Evolutionary conservation across 2,888 invertebrate genomes (phyloP).

Genomic region (Nomada flava): DNA sequence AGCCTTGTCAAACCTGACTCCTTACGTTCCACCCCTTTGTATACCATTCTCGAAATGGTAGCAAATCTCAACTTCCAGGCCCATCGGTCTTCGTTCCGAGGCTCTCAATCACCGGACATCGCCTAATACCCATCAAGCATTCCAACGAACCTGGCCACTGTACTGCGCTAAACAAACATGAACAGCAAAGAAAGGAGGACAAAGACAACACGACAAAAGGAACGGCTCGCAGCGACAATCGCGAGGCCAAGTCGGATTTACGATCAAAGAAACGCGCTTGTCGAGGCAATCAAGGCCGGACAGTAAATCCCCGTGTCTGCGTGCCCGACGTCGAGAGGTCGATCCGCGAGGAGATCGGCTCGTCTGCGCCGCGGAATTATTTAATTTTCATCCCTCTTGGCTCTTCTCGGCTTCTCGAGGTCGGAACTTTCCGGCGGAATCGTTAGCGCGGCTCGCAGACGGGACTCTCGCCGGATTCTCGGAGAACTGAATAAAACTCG

Average conservation of each 20-base stretch:
- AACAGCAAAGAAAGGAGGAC: neutral
- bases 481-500: constrained; percentile 75
- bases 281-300: constrained; percentile 42
- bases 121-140: neutral
- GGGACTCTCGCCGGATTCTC: constrained; percentile 64
- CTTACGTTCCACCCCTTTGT: neutral
- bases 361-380: constrained; percentile 66
- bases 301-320: constrained; percentile 33
- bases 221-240: constrained; percentile 6
- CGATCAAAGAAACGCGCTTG: constrained; percentile 34
- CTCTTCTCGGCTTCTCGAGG: constrained; percentile 21
- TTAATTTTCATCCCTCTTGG: constrained; percentile 65
- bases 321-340: constrained; percentile 6
- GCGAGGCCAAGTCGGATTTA: constrained; percentile 23
- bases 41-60: too few species aligned
- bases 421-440: constrained; percentile 66
- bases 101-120: neutral
- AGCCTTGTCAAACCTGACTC: neutral
- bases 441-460: constrained; percentile 68
- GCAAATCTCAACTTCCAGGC: too few species aligned
- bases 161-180: neutral
- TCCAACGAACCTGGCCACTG: neutral
- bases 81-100: neutral
- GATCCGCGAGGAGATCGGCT: constrained; percentile 45
- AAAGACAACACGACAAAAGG: constrained; percentile 6